Evolutionary conservation across 1,140 invertebrate species (phyloP), one percentile per base, ranked within the genome.

Genomic region (Bradysia coprophila): DNA sequence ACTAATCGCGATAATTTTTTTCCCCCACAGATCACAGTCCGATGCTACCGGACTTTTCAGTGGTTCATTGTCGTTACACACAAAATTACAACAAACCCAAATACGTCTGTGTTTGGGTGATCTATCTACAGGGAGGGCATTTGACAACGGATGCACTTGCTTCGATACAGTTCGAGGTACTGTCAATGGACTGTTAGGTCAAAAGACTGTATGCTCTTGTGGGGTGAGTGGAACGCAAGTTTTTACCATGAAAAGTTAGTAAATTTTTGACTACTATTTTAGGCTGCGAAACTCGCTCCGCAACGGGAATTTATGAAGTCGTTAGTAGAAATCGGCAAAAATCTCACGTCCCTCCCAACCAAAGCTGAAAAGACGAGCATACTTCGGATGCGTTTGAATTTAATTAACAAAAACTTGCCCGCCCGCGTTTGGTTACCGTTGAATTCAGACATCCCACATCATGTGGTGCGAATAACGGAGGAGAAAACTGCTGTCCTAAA

Each of bases 341-440:
- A 86, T 48, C 65, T 98, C 20, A 88, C 86, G 47, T 74, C 80
- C 19, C 75, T 96, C 49, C 77, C 85, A 3, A 90, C 86, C n/a
- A 97, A 97, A 61, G 91, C 96, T 64, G 77, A 85, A 38, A 86
- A 93, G 65, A 94, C 85, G 38, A 76, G 81, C 45, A 75, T 86
- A 49, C 67, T 98, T 37, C 76, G 93, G 42, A 90, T 90, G 19
- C 93, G 96, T 59, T 66, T 98, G 42, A 85, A 82, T 47, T 75
- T 87, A 49, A 66, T 99, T 33, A 98, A 98, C 66, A 71, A 96
- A 43, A 98, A 98, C 68, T 68, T 99, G 45, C 95, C 95, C 3
- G 93, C 94, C 1, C 68, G 92, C 44, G 94, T 99, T 41, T 98
- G 94, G 93, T 65, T 98, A 45, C 95, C 95, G 13, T 70, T 97